Evolutionary conservation across 1,140 invertebrate genomes (phyloP).

Genomic region (Macrocentrus cingulum): DNA sequence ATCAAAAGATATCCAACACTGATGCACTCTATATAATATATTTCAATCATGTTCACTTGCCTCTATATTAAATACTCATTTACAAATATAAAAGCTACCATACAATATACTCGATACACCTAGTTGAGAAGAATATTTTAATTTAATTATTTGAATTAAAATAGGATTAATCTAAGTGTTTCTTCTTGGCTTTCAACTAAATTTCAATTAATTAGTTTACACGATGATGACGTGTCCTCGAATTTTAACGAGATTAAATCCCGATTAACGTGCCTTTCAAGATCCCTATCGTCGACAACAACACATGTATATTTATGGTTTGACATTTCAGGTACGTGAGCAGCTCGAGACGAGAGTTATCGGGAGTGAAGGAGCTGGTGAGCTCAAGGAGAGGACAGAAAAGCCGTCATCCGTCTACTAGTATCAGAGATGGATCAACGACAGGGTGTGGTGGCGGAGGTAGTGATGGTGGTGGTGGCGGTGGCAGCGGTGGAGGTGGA

Average conservation of each 20-base stretch:
- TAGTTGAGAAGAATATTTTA: no score
- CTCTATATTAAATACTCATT: no score
- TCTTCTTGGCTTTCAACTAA: neutral
- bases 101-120: no score
- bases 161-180: no score
- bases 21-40: no score
- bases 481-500: constrained; percentile 47
- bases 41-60: no score
- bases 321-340: constrained; percentile 43
- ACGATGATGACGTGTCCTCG: constrained; percentile 4
- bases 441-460: constrained; percentile 35
- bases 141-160: no score
- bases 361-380: constrained; percentile 51
- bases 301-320: neutral
- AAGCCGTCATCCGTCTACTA: constrained; percentile 38
- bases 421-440: constrained; percentile 36
- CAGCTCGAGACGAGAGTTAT: constrained; percentile 47
- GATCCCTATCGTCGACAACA: neutral
- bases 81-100: no score
- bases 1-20: no score
- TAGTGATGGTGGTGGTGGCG: constrained; percentile 49
- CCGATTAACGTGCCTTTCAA: constrained; percentile 5
- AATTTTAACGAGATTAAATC: constrained; percentile 13
- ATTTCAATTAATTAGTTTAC: neutral
- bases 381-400: constrained; percentile 48